These are phyloP conservation scores for Dioctria linearis DNA, from an alignment of 2,888 invertebrate species.

Conservation along the genomic window DNA sequence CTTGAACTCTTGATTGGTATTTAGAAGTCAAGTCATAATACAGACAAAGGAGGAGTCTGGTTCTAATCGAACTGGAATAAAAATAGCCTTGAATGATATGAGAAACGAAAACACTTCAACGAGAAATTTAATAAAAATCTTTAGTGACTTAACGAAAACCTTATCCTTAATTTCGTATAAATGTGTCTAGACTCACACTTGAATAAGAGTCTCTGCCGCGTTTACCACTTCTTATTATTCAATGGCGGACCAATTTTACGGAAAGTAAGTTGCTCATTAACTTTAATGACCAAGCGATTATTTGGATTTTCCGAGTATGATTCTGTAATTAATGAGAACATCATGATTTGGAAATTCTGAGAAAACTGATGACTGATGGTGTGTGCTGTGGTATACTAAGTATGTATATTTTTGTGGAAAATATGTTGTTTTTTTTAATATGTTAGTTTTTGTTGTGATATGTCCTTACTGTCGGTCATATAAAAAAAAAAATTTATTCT, in stretches of 20 bases:
- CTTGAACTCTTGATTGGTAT: too few species aligned
- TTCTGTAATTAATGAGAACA: conserved; percentile 56
- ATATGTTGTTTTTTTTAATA: not conserved
- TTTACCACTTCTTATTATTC: too few species aligned
- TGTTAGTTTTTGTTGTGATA: not conserved
- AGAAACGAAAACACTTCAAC: too few species aligned
- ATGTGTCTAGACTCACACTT: too few species aligned
- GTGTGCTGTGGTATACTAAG: not conserved
- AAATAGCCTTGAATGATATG: too few species aligned
- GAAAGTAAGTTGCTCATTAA: conserved; percentile 52
- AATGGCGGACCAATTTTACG: not conserved
- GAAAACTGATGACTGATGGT: conserved; percentile 2
- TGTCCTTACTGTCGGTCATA: not conserved
- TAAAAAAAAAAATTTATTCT: not conserved
- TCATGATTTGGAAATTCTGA: conserved; percentile 21
- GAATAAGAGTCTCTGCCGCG: too few species aligned
- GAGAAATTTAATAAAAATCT: too few species aligned
- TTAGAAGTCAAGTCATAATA: too few species aligned
- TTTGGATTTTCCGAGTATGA: conserved; percentile 55
- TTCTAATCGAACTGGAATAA: too few species aligned
- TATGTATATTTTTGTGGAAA: not conserved
- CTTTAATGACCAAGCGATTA: conserved; percentile 55
- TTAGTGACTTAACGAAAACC: too few species aligned
- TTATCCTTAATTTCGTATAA: too few species aligned
- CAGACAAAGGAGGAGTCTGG: too few species aligned